Evolutionary conservation across 2,113 vertebrate species (phyloP).

Genomic region (Lagopus leucura): DNA sequence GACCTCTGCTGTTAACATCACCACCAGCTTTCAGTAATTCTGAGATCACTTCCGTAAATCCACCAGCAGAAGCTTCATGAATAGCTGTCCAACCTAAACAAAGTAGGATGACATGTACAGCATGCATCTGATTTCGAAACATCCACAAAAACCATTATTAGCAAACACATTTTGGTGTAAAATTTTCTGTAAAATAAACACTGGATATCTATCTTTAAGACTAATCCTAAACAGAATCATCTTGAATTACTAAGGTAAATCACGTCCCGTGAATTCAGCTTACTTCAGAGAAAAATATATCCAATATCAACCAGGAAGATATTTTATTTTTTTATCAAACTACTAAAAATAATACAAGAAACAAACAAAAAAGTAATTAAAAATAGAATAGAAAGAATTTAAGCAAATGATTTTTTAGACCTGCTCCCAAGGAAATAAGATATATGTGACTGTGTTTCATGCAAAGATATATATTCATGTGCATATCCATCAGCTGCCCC

Average conservation of each 20-base stretch:
- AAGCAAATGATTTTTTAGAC: not conserved
- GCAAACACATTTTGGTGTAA: not conserved
- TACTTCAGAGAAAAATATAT: not conserved
- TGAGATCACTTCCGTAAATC: conserved; percentile 73
- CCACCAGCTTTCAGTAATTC: conserved; percentile 86
- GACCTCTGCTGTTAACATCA: conserved; percentile 76
- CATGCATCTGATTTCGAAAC: not conserved
- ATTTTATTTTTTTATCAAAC: not conserved
- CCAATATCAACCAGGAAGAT: not conserved
- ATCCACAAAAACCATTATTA: not conserved
- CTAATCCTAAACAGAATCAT: not conserved
- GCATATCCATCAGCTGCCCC: not conserved
- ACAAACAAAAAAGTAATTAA: not conserved
- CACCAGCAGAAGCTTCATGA: conserved; percentile 80
- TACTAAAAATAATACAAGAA: not conserved
- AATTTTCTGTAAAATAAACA: not conserved
- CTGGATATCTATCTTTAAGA: not conserved
- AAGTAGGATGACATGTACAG: not conserved
- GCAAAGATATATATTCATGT: rapidly evolving
- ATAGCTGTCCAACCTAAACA: conserved; percentile 88
- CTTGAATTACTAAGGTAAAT: not conserved
- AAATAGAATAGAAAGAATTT: not conserved
- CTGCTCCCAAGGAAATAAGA: not conserved
- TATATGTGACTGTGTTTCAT: not conserved
- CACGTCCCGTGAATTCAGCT: not conserved